Evolutionary conservation across 2,797 vertebrate genomes (phyloP), one percentile per base, ranked within the genome.

Genomic region (Sphenopsis melanotis): DNA sequence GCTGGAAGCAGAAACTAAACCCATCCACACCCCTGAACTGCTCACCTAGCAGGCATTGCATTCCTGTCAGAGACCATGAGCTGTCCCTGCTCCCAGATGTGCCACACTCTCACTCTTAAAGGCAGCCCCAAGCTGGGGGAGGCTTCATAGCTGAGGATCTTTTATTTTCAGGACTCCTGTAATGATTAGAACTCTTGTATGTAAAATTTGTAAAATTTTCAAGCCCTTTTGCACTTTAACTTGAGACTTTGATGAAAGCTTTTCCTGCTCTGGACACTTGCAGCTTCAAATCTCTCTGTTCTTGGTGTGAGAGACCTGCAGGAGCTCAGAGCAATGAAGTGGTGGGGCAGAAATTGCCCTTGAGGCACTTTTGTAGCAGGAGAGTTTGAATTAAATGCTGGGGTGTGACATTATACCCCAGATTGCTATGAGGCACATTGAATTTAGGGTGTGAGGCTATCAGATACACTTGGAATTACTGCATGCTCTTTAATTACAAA

Each of bases 61-160:
- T 57, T 44, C 70, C 26, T 76, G 18, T 37, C 63, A 26, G 10
- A 44, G 63, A 5, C 4, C 10, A 22, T 1, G 5, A 4, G 5
- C 29, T 61, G 44, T 37, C 61, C 61, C 36, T 74, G 61, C 47
- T 87, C 65, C 65, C 30, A 46, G 5, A 21, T 8, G 19, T 21
- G 19, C 71, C 46, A 17, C 36, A 20, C 5, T 1, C 19, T 1
- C 20, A 17, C 0, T 2, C 14, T 7, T 29, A 34, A 34, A 37
- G 30, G 34, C 61, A 59, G 1, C 53, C 61, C 59, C 10, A 46
- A 47, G 27, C 1, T 32, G 22, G 4, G 9, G 3, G 17, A 12
- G 15, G n/a, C 15, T 29, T 52, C 44, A 20, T 3, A 21, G 32
- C 26, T 61, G 17, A 90, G 27, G 27, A 24, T 50, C n/a, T 77